These are phyloP conservation scores for Percopsis transmontana DNA, from an alignment of 2,113 vertebrate species.

Conservation along the genomic window DNA sequence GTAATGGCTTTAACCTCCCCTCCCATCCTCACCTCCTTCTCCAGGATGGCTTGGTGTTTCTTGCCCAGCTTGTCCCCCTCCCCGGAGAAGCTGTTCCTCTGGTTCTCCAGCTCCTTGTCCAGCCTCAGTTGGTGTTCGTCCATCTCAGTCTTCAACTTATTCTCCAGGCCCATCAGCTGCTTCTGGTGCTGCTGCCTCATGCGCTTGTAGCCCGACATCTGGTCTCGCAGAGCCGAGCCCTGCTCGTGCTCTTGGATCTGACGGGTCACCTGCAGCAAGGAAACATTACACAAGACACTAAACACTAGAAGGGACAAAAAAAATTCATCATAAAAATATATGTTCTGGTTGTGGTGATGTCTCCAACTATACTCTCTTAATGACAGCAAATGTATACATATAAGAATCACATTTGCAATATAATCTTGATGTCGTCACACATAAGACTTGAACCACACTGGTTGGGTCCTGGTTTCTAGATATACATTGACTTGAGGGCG, in stretches of 20 bases:
- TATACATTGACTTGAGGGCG: too few relatives aligned
- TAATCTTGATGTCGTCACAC: too few relatives aligned
- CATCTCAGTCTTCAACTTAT: slow-evolving; percentile 86
- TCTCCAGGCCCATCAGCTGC: slow-evolving; percentile 89
- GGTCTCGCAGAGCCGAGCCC: slow-evolving; percentile 88
- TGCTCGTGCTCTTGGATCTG: slow-evolving; percentile 95
- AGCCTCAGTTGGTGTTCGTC: slow-evolving; percentile 90
- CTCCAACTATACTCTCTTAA: too few relatives aligned
- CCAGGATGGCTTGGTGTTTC: slow-evolving; percentile 86
- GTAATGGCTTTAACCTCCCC: too few relatives aligned
- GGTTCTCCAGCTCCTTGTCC: slow-evolving; percentile 90
- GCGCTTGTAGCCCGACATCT: slow-evolving; percentile 91
- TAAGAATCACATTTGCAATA: too few relatives aligned
- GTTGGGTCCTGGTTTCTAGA: too few relatives aligned
- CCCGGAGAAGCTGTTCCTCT: slow-evolving; percentile 82
- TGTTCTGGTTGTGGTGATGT: too few relatives aligned
- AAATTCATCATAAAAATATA: not conserved
- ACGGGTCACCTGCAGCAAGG: slow-evolving; percentile 78
- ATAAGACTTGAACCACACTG: too few relatives aligned
- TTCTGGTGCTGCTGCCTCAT: slow-evolving; percentile 95
- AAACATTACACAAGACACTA: too few relatives aligned
- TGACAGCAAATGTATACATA: too few relatives aligned
- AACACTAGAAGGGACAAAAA: not conserved
- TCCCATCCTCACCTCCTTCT: slow-evolving; percentile 80
- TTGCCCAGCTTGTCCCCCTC: slow-evolving; percentile 87